Conservation (phyloP, 2,797 vertebrate genomes). For the Myotis planiceps region DNA sequence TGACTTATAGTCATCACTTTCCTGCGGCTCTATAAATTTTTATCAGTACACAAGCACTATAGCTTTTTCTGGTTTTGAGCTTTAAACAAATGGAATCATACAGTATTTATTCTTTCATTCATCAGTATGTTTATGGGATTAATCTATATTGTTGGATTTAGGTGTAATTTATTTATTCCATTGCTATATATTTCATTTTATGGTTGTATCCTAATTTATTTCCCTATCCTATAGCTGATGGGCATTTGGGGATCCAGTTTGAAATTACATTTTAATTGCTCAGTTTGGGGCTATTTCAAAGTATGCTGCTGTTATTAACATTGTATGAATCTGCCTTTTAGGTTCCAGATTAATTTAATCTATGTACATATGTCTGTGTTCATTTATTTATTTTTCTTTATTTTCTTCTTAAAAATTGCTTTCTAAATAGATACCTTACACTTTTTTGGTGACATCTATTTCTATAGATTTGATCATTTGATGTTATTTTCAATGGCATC, state of each 20-base stretch:
- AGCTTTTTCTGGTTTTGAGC: constrained; percentile 1
- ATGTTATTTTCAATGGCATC: constrained; percentile 3
- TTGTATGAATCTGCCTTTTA: constrained; percentile 28
- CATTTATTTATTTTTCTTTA: background rate
- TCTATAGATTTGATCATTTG: background rate
- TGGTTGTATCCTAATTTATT: background rate
- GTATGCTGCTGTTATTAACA: background rate
- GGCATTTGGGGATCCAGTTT: background rate
- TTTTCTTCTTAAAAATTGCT: constrained; percentile 52
- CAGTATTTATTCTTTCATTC: background rate
- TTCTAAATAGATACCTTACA: constrained; percentile 1
- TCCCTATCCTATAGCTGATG: background rate
- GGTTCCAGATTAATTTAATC: background rate
- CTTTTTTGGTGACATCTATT: constrained; percentile 8
- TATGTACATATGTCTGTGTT: background rate
- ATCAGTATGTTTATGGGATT: background rate
- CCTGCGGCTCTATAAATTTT: background rate
- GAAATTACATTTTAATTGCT: constrained; percentile 34
- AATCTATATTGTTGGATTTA: background rate
- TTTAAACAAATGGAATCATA: constrained; percentile 9
- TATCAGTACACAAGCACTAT: background rate
- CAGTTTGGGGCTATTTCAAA: background rate
- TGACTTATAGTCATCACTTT: background rate
- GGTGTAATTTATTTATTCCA: constrained; percentile 24
- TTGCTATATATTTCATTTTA: background rate